Evolutionary conservation across 2,797 vertebrate genomes (phyloP).

Genomic region (Neomorphus geoffroyi): DNA sequence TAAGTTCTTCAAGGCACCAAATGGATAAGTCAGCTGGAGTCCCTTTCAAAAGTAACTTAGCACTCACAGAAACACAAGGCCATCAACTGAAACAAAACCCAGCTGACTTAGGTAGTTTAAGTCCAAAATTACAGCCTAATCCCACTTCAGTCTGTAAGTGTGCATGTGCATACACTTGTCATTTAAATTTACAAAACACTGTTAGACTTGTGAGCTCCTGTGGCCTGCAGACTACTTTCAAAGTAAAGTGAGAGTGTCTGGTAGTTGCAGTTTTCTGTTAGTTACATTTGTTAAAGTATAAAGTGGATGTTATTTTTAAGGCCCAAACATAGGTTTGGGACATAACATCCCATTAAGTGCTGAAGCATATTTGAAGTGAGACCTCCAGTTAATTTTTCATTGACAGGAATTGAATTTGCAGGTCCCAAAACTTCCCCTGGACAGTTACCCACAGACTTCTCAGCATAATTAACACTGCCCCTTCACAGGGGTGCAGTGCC

Average conservation of each 20-base stretch:
- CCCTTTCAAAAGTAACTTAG: not conserved
- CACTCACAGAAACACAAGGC: not conserved
- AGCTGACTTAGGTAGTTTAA: not conserved
- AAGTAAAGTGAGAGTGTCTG: not conserved
- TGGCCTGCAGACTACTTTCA: not conserved
- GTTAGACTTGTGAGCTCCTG: not conserved
- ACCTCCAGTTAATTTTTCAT: not conserved
- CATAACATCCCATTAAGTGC: not conserved
- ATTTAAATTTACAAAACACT: not conserved
- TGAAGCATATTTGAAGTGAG: not conserved
- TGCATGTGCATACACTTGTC: not conserved
- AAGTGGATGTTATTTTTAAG: not conserved
- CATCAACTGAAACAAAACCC: not conserved
- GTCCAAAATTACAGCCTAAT: not conserved
- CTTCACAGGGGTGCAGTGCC: not conserved
- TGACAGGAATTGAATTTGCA: not conserved
- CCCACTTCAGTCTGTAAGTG: accelerated
- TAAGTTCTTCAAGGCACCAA: not conserved
- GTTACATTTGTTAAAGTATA: not conserved
- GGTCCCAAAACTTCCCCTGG: not conserved
- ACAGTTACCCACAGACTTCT: not conserved
- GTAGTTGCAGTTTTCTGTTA: not conserved
- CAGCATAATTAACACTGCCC: not conserved
- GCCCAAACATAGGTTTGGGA: not conserved
- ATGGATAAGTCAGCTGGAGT: not conserved